Evolutionary conservation across 2,113 vertebrate species (phyloP), one percentile per base, ranked within the genome.

Genomic region (Naja naja): DNA sequence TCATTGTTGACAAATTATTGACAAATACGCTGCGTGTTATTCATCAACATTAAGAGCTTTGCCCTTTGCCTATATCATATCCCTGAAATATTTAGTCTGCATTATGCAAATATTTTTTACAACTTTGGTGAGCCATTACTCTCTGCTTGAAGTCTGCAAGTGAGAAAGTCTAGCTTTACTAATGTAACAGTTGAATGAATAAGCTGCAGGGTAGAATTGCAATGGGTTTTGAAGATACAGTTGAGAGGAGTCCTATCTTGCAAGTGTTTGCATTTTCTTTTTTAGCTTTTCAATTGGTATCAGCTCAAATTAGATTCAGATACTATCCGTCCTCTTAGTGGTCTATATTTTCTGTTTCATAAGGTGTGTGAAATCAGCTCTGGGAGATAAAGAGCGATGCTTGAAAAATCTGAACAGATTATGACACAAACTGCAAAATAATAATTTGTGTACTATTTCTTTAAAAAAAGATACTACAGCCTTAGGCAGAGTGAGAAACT

Each of bases 71-170:
- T 55, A 94, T 95, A 93, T 90, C 90, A 89, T 95, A 93, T 86
- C 91, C 92, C 91, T 96, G 94, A 96, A 97, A 95, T 95, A 95
- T 89, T 96, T 96, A 92, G 88, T 92, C 86, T 94, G 85, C 91
- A 96, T 91, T 95, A 95, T 89, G 89, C 43, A 94, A 92, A 93
- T 91, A 95, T 95, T 91, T 20, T 89, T 94, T 93, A 85, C 89
- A 96, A 64, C 5, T 87, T 95, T 89, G 58, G 39, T 89, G 60
- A 94, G 20, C 88, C 91, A 64, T 0, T n/a, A 93, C 53, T 94
- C 94, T 93, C 95, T 96, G 45, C 86, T 91, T 43, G 23, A n/a
- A 47, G 92, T 94, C 95, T 95, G 53, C 55, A 94, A 95, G 87
- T 92, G 89, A 94, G 86, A 86, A 92, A 93, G 27, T 52, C 27